Percentiles rank a stretch among this genome's conserved stretches.
These are phyloP conservation scores for Cynoglossus semilaevis DNA, from an alignment of 2,113 vertebrate genomes.

Conservation along the genomic window DNA sequence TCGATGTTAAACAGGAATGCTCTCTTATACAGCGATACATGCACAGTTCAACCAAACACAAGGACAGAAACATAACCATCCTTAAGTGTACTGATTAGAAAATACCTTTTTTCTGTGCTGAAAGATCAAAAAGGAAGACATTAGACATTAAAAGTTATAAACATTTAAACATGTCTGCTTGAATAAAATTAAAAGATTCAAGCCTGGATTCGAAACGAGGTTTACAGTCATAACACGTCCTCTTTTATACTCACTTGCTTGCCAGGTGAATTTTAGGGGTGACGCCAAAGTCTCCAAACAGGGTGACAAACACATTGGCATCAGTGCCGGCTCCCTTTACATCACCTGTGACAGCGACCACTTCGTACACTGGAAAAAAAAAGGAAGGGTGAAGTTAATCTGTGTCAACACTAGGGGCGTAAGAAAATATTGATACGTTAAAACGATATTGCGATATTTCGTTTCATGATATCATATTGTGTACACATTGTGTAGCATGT, in stretches of 20 bases:
- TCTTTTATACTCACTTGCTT: constrained; percentile 88
- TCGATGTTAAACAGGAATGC: constrained; percentile 74
- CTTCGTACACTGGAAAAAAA: constrained; percentile 87
- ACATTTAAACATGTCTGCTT: constrained; percentile 9
- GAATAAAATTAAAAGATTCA: neutral
- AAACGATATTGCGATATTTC: too few relatives aligned
- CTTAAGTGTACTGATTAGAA: constrained; percentile 44
- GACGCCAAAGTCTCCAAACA: constrained; percentile 92
- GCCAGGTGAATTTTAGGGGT: constrained; percentile 94
- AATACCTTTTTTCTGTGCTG: constrained; percentile 97
- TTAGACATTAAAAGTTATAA: constrained; percentile 48
- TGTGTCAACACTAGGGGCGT: neutral
- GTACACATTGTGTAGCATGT: too few relatives aligned
- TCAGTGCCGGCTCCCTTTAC: constrained; percentile 93
- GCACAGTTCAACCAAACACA: constrained; percentile 71
- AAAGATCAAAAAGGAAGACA: constrained; percentile 80
- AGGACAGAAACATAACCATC: constrained; percentile 45
- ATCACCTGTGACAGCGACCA: constrained; percentile 90
- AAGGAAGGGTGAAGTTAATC: constrained; percentile 12
- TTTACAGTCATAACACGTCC: too few relatives aligned
- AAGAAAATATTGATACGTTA: neutral
- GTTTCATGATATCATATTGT: too few relatives aligned
- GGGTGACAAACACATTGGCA: constrained; percentile 93
- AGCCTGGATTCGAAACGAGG: neutral
- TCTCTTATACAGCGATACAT: constrained; percentile 74